Base-by-base conservation (phyloP, 2,113 vertebrate genomes). In the Clarias macrocephalus region DNA sequence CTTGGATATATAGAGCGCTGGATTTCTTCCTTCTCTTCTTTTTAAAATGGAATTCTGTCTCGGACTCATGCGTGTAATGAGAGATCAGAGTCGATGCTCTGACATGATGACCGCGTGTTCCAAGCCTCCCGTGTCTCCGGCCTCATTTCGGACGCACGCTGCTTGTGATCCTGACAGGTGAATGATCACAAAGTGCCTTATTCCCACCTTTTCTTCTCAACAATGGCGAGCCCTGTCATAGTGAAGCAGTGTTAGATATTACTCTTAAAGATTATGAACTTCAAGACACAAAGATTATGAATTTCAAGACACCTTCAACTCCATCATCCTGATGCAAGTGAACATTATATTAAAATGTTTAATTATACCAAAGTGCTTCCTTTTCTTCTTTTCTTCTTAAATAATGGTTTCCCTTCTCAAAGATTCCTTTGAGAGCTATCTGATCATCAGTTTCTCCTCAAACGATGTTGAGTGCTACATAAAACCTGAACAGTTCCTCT, bases 131-230 rank as follows among this genome's bases (percentile, higher is more conserved):
- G 21, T 42, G 86, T 80, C 81, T 84, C 87, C 48, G 57, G 87
- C 68, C 90, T 88, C 88, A 88, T 89, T 91, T 89, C 6, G 56
- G 63, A 52, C 85, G 48, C 42, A 87, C 72, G 30, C 86, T 56
- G 66, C 42, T 85, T 80, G 23, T 60, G 85, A 65, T 68, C 68
- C 83, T 83, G 88, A 90, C 89, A 87, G 86, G 88, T 80, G 83
- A 73, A 90, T 83, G 65, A 85, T 89, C 81, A 84, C 76, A 42
- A 42, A 85, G 54, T 25, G 10, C 6, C n/a, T 12, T 66, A 73
- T 84, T 66, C 19, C 2, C 12, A 75, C 23, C 62, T 62, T 56
- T 72, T 16, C 48, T 16, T 56, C 75, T 77, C 10, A 0, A 60
- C 10, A 18, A 19, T 30, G 9, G 16, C 1, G 23, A 80, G 54